Evolutionary conservation across 2,797 vertebrate species (phyloP).

Genomic region (Simalia tracyae): DNA sequence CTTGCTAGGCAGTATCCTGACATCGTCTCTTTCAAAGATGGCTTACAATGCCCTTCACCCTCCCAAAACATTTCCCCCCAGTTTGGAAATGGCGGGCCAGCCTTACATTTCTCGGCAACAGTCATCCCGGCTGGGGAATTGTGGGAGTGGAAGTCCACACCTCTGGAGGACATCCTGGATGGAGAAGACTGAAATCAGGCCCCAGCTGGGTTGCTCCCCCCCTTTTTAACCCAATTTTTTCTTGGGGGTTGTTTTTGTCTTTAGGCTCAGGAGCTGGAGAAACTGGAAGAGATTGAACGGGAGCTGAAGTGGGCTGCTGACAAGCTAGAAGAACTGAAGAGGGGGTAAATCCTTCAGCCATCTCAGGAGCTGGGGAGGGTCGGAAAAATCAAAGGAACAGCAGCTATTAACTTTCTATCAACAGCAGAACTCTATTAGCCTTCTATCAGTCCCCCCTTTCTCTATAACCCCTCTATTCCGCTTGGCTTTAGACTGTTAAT

Average conservation of each 20-base stretch:
- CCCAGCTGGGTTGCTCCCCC: not conserved
- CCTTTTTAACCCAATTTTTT: not conserved
- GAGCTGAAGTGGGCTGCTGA: conserved; percentile 79
- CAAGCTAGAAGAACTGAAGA: conserved; percentile 75
- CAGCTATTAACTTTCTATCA: not conserved
- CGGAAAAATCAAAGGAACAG: not conserved
- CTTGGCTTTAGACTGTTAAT: conserved; percentile 43
- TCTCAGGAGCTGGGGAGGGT: not conserved
- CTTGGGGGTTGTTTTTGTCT: not conserved
- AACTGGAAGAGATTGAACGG: conserved; percentile 77
- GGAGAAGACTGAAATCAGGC: not conserved
- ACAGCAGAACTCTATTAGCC: too few species aligned
- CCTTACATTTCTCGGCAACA: not conserved
- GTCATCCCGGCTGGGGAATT: not conserved
- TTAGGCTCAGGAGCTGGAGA: conserved; percentile 62
- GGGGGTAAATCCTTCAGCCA: not conserved
- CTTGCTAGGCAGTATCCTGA: not conserved
- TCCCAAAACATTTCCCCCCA: not conserved
- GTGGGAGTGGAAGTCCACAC: not conserved
- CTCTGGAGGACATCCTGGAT: not conserved
- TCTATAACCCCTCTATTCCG: not conserved
- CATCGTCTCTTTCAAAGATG: not conserved
- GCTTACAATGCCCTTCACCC: not conserved
- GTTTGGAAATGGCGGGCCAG: not conserved
- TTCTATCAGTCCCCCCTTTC: not conserved